A percentile compares a stretch with the other conserved stretches of the same genome.
phyloP scores from a whole-genome alignment of 1,140 invertebrate species.

The Anoplolepis gracilipes region DNA sequence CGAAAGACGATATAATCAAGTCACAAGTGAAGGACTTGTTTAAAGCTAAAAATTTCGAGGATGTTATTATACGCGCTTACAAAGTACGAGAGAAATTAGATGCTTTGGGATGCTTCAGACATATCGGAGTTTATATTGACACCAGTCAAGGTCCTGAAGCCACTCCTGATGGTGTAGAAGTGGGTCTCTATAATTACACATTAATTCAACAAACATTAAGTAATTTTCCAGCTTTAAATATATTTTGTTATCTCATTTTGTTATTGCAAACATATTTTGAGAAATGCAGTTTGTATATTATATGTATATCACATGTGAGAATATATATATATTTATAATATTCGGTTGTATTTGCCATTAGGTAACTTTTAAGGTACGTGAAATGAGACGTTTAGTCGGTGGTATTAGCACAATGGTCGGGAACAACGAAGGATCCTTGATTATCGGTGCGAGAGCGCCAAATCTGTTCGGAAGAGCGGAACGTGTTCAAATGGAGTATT shows the following conservation, averaged over 20 bases:
- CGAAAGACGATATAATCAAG: slow-evolving; percentile 94
- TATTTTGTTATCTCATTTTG: background rate
- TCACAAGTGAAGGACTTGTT: slow-evolving; percentile 91
- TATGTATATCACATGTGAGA: background rate
- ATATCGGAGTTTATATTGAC: slow-evolving; percentile 93
- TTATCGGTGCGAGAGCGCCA: slow-evolving; percentile 90
- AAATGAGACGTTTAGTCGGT: slow-evolving; percentile 91
- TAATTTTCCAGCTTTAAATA: slow-evolving; percentile 71
- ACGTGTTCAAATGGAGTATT: slow-evolving; percentile 91
- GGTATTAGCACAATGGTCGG: slow-evolving; percentile 94
- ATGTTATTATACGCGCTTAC: slow-evolving; percentile 88
- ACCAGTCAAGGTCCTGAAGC: slow-evolving; percentile 91
- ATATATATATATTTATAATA: background rate
- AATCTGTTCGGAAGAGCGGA: slow-evolving; percentile 95
- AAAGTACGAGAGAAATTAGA: slow-evolving; percentile 90
- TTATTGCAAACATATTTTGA: no score
- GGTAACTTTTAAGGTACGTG: slow-evolving; percentile 94
- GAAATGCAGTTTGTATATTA: slow-evolving; percentile 19
- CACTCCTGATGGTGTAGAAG: slow-evolving; percentile 92
- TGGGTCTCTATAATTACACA: slow-evolving; percentile 80
- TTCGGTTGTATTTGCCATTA: slow-evolving; percentile 76
- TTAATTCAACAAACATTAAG: slow-evolving; percentile 74
- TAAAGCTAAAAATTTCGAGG: slow-evolving; percentile 89
- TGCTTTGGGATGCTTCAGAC: slow-evolving; percentile 93
- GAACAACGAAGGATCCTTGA: slow-evolving; percentile 94